Base-by-base conservation (phyloP, 2,113 vertebrate genomes). In the Electrona antarctica region DNA sequence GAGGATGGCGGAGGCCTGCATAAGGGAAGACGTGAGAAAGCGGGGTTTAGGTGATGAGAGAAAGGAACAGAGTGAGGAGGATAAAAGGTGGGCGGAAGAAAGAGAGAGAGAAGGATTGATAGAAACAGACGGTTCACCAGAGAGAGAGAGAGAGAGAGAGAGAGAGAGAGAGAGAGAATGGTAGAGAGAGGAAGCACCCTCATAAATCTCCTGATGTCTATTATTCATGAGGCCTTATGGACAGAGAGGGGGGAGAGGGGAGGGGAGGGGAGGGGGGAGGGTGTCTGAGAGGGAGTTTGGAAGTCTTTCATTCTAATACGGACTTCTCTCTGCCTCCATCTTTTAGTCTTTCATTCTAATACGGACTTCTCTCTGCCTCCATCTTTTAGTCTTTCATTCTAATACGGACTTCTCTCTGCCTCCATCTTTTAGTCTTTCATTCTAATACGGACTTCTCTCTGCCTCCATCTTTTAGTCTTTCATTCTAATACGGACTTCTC, bases 191-290 rank as follows among this genome's bases (percentile, higher is more conserved):
- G 28, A 29, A 1, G n/a, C 7, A 54, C 56, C 64, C 59, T 73
- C 69, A 33, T 41, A 45, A 63, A 82, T 60, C 59, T 60, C 55
- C 60, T 52, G 28, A 54, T 76, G 51, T 86, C 52, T 76, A 85
- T 89, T 82, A 89, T 88, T 89, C 73, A 88, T 80, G 73, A 82
- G 21, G 7, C 51, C 61, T 14, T 45, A 77, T 62, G 77, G 65
- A 55, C 71, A 67, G 76, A 21, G 64, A 52, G 74, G 56, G 21
- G 2, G 21, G 21, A 2, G 21, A 21, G 21, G 21, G 21, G 76
- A 21, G 73, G 68, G 59, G 64, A 60, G n/a, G 49, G 12, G 45
- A 49, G 15, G 33, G 47, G 8, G 8, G 6, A 41, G 74, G 79
- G 64, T 60, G 59, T 21, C 21, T 11, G 28, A 11, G 29, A 28